phyloP scores from a whole-genome alignment of 2,797 vertebrate genomes.

The Orestias chungarensis region DNA sequence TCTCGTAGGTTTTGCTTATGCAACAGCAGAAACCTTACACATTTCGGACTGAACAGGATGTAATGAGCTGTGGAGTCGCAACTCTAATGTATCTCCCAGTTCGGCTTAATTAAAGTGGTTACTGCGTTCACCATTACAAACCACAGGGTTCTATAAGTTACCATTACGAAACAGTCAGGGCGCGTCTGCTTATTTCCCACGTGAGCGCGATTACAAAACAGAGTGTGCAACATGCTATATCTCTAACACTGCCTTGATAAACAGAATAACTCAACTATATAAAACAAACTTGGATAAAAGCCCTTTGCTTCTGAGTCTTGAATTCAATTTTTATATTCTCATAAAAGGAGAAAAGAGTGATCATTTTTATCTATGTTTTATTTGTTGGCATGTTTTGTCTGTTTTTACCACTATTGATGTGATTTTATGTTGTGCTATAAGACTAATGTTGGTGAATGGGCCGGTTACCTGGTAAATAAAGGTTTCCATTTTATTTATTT shows the following conservation, averaged over 20 bases:
- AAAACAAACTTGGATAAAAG: no score
- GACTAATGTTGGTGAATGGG: background rate
- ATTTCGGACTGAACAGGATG: conserved; percentile 1
- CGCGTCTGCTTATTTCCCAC: conserved; percentile 5
- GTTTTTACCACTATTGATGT: no score
- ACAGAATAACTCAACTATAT: background rate
- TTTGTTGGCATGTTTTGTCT: no score
- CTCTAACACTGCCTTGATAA: background rate
- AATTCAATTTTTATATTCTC: no score
- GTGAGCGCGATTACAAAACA: background rate
- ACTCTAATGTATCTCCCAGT: conserved; percentile 43
- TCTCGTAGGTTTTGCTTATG: conserved; percentile 6
- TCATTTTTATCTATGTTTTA: background rate
- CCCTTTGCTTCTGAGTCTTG: no score
- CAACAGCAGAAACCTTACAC: conserved; percentile 17
- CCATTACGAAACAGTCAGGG: conserved; percentile 58
- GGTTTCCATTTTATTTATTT: background rate
- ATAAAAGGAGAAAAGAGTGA: no score
- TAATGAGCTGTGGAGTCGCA: conserved; percentile 32
- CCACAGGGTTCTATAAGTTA: conserved; percentile 44
- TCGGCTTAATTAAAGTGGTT: conserved; percentile 43
- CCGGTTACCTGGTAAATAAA: background rate
- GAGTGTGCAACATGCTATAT: background rate
- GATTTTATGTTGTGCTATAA: no score
- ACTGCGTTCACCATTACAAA: conserved; percentile 36